phyloP scores from a whole-genome alignment of 2,888 invertebrate species.

The Dichetophora obliterata region DNA sequence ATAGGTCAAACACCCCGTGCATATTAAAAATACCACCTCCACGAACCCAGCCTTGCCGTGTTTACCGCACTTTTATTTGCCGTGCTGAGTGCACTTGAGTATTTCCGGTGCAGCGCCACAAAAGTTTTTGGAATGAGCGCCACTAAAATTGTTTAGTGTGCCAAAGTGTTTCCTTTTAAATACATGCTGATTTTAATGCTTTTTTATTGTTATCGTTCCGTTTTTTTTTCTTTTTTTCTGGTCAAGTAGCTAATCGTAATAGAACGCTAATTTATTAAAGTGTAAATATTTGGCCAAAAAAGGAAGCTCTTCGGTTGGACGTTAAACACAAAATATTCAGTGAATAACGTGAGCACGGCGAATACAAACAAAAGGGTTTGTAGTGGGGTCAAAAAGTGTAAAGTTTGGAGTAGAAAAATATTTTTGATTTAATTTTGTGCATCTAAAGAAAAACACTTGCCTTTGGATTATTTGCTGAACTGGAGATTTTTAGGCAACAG shows the following conservation, averaged over 20 bases:
- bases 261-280: conserved; percentile 11
- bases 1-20: conserved; percentile 61
- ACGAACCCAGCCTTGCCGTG: not conserved
- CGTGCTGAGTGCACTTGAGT: conserved; percentile 27
- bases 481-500: conserved; percentile 87
- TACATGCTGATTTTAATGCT: not conserved
- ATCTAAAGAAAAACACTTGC: not conserved
- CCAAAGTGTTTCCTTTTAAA: not conserved
- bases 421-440: not conserved
- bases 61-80: conserved; percentile 12
- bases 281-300: conserved; percentile 1
- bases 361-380: too few species aligned
- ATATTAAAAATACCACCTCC: conserved; percentile 16
- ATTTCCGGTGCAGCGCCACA: conserved; percentile 25
- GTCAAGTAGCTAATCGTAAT: not conserved
- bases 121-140: conserved; percentile 11
- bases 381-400: too few species aligned
- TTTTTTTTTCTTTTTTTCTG: not conserved
- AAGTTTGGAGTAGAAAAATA: too few species aligned
- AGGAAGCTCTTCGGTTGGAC: too few species aligned
- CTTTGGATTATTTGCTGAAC: conserved; percentile 64
- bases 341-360: too few species aligned
- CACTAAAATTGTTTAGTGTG: not conserved
- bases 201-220: not conserved
- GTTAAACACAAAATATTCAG: too few species aligned